phyloP scores from a whole-genome alignment of 2,113 vertebrate species.

The Zosterops lateralis region DNA sequence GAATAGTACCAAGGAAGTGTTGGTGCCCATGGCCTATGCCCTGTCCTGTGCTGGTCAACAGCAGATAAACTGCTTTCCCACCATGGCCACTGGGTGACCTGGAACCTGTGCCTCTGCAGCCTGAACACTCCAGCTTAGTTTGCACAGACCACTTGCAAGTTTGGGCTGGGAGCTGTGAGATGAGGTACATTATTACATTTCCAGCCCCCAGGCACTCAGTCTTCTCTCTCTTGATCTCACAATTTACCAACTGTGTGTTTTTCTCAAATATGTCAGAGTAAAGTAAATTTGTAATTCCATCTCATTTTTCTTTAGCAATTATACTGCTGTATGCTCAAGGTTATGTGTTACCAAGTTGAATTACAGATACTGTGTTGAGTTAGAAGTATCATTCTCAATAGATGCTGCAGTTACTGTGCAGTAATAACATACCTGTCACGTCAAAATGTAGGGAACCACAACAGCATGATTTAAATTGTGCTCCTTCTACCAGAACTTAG shows the following conservation, averaged over 20 bases:
- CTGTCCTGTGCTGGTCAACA: not conserved
- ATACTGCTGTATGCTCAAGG: not conserved
- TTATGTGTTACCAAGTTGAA: not conserved
- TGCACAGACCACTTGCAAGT: not conserved
- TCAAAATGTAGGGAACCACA: not conserved
- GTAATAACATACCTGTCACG: not conserved
- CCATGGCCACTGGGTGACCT: rapidly evolving
- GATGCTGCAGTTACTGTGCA: not conserved
- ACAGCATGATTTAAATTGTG: not conserved
- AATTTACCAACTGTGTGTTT: not conserved
- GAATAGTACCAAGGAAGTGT: not conserved
- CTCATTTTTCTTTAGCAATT: not conserved
- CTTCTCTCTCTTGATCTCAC: not conserved
- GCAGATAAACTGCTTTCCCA: not conserved
- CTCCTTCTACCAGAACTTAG: not conserved
- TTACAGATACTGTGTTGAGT: not conserved
- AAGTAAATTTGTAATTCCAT: not conserved
- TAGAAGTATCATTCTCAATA: not conserved
- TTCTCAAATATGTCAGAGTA: not conserved
- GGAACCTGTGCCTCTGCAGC: not conserved
- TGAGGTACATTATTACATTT: rapidly evolving
- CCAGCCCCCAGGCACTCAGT: not conserved
- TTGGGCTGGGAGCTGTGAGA: not conserved
- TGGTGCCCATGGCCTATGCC: rapidly evolving
- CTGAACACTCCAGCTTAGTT: not conserved